These are phyloP conservation scores for Orius insidiosus DNA, from an alignment of 1,140 invertebrate species.

Conservation along the genomic window DNA sequence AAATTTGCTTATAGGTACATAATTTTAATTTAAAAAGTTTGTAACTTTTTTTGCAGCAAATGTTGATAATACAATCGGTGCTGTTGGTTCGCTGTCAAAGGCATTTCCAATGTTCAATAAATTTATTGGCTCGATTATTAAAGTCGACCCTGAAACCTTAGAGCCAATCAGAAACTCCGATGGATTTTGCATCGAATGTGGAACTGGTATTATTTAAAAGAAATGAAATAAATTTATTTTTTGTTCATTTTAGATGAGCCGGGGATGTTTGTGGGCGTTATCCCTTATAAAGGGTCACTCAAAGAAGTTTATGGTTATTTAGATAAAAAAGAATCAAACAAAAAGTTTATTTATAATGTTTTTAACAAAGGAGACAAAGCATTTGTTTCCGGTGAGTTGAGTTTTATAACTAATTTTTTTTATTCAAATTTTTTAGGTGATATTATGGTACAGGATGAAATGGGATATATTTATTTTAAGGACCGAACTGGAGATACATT, in stretches of 20 bases:
- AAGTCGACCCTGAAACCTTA: conserved; percentile 64
- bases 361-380: conserved; percentile 77
- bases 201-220: conserved; percentile 29
- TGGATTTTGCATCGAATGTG: conserved; percentile 39
- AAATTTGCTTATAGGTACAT: conserved; percentile 78
- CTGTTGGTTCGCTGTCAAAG: conserved; percentile 90
- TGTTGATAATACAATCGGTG: conserved; percentile 76
- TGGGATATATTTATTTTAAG: conserved; percentile 88
- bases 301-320: conserved; percentile 79
- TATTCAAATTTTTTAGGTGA: conserved; percentile 48
- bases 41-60: conserved; percentile 53
- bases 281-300: conserved; percentile 61
- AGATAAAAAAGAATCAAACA: conserved; percentile 76
- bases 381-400: conserved; percentile 63
- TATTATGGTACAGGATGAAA: conserved; percentile 74
- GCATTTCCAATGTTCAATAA: conserved; percentile 64
- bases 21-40: background rate
- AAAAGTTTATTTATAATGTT: conserved; percentile 81
- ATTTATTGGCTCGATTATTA: conserved; percentile 59
- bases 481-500: conserved; percentile 96
- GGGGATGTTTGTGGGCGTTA: conserved; percentile 94
- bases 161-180: conserved; percentile 51
- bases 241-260: conserved; percentile 48
- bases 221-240: background rate
- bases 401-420: background rate